A percentile compares a stretch with the other conserved stretches of the same genome.
Conservation (phyloP, 2,888 invertebrate species). For the Phaedon cochleariae region DNA sequence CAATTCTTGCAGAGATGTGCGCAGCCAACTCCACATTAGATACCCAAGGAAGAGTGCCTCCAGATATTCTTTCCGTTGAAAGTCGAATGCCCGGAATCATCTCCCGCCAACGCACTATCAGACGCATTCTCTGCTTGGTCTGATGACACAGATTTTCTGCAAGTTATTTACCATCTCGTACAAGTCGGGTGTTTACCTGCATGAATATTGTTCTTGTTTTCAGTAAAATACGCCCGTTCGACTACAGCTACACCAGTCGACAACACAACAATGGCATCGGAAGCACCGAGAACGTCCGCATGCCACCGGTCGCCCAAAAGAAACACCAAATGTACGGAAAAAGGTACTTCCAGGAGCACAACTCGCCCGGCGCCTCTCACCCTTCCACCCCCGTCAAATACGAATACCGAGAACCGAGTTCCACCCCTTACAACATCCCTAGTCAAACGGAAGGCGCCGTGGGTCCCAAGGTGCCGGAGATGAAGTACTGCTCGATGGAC, state of each 20-base stretch:
- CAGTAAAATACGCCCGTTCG: conserved; percentile 78
- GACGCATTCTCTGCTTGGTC: too few relatives aligned
- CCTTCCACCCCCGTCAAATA: conserved; percentile 65
- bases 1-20: too few relatives aligned
- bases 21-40: too few relatives aligned
- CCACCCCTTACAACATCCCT: conserved; percentile 56
- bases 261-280: conserved; percentile 58
- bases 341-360: conserved; percentile 65
- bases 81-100: too few relatives aligned
- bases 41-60: too few relatives aligned
- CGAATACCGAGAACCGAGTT: conserved; percentile 64
- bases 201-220: conserved; percentile 25
- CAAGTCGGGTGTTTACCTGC: too few relatives aligned
- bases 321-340: conserved; percentile 94
- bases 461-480: conserved; percentile 67
- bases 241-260: conserved; percentile 71
- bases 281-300: conserved; percentile 64
- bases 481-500: conserved; percentile 76
- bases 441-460: conserved; percentile 62
- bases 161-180: too few relatives aligned
- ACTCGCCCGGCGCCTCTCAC: conserved; percentile 45
- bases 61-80: too few relatives aligned
- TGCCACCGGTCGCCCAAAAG: conserved; percentile 81
- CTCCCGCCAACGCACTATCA: too few relatives aligned
- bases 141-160: too few relatives aligned